Percentiles rank a stretch among this genome's conserved stretches.
Evolutionary conservation across 2,888 invertebrate species (phyloP).

Genomic region (Drosophila rubida): DNA sequence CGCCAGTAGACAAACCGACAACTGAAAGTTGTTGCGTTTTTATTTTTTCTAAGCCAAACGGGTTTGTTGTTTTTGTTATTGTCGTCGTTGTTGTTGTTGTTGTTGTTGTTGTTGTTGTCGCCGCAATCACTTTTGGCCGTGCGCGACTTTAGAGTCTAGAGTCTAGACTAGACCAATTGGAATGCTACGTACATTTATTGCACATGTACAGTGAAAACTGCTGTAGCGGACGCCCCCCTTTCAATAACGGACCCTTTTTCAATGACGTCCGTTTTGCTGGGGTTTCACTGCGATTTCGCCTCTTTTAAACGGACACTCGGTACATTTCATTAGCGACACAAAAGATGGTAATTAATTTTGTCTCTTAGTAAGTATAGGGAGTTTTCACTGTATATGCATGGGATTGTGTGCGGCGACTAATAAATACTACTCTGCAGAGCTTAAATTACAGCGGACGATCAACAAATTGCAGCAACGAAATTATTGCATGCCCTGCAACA

Average conservation of each 20-base stretch:
- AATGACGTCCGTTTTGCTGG: no score
- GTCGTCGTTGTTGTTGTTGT: conserved; percentile 70
- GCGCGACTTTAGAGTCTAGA: conserved; percentile 55
- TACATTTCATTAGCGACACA: no score
- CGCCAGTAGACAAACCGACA: conserved; percentile 55
- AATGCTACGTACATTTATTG: conserved; percentile 32
- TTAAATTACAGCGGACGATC: conserved; percentile 44
- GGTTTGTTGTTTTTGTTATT: conserved; percentile 64
- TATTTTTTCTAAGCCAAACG: conserved; percentile 64
- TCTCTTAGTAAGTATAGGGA: no score
- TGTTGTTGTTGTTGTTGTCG: conserved; percentile 61
- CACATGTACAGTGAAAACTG: conserved; percentile 5
- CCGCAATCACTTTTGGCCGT: conserved; percentile 73
- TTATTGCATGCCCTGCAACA: conserved; percentile 45
- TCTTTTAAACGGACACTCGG: no score
- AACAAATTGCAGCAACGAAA: conserved; percentile 32
- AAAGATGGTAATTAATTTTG: no score
- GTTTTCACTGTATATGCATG: not conserved
- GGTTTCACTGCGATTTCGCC: no score
- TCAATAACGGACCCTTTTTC: no score
- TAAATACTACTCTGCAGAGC: conserved; percentile 25
- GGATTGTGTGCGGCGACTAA: not conserved
- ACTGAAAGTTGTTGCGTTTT: conserved; percentile 76
- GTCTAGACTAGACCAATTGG: conserved; percentile 60
- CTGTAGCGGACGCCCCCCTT: no score